phyloP scores from a whole-genome alignment of 1,140 invertebrate genomes.

The Drosophila grimshawi region DNA sequence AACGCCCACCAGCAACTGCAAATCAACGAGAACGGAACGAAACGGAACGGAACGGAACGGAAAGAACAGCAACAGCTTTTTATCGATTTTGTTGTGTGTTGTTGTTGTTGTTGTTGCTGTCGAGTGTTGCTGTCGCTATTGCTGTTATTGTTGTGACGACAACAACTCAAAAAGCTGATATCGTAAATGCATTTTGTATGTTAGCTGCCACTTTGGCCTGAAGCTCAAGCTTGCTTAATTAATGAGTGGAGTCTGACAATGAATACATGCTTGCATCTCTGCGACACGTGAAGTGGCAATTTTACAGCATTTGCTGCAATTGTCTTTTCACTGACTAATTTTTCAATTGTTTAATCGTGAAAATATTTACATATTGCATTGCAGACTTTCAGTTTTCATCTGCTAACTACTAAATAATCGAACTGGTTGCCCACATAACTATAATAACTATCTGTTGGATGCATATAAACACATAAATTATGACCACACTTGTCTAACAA shows the following conservation, averaged over 20 bases:
- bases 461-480: constrained; percentile 64
- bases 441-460: not conserved
- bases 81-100: constrained; percentile 52
- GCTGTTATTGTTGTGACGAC: constrained; percentile 10
- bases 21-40: not conserved
- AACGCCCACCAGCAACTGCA: constrained; percentile 38
- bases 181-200: constrained; percentile 77
- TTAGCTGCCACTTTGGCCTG: constrained; percentile 55
- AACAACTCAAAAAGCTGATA: constrained; percentile 54
- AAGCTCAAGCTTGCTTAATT: constrained; percentile 53
- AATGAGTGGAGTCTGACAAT: constrained; percentile 41
- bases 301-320: not conserved
- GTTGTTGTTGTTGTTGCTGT: no score
- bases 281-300: constrained; percentile 18
- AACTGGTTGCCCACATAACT: constrained; percentile 6
- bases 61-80: constrained; percentile 33
- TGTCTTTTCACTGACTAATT: constrained; percentile 1
- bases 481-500: constrained; percentile 57
- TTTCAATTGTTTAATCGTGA: not conserved
- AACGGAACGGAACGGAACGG: not conserved
- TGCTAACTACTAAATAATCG: not conserved
- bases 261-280: constrained; percentile 3
- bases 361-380: not conserved
- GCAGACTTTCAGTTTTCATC: constrained; percentile 13
- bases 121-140: no score